These are phyloP conservation scores for Hypsopygia costalis DNA, from an alignment of 2,888 invertebrate genomes.

Conservation along the genomic window DNA sequence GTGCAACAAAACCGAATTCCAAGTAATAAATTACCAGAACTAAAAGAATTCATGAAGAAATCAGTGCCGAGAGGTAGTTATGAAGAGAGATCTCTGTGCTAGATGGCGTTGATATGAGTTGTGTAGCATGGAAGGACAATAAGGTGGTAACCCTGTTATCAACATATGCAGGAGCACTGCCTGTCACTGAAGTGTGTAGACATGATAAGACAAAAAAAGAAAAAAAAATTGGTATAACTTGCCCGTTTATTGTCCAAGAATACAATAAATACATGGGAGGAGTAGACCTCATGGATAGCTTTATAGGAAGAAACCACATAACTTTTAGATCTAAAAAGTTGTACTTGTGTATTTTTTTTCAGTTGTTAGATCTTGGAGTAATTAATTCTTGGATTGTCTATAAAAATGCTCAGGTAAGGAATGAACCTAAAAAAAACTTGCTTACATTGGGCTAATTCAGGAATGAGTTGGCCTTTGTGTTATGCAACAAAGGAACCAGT, in stretches of 20 bases:
- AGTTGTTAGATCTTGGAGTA: conserved; percentile 34
- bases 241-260: conserved; percentile 29
- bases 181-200: conserved; percentile 24
- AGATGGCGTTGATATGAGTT: conserved; percentile 34
- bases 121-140: conserved; percentile 40
- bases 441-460: conserved; percentile 17
- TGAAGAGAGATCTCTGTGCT: conserved; percentile 35
- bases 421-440: conserved; percentile 18
- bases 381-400: conserved; percentile 37
- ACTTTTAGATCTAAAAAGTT: conserved; percentile 17
- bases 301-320: conserved; percentile 19
- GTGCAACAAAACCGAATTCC: conserved; percentile 36
- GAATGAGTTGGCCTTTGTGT: conserved; percentile 38
- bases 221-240: conserved; percentile 22
- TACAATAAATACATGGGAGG: conserved; percentile 28
- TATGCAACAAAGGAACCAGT: conserved; percentile 39
- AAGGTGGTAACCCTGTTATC: conserved; percentile 35
- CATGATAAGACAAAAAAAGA: conserved; percentile 26
- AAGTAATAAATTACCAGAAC: conserved; percentile 34
- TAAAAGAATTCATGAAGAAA: conserved; percentile 37
- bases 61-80: conserved; percentile 37
- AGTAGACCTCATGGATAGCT: conserved; percentile 20
- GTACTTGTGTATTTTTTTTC: conserved; percentile 33
- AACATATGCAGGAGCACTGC: conserved; percentile 32
- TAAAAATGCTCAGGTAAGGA: conserved; percentile 13